Evolutionary conservation across 1,140 invertebrate species (phyloP), one percentile per base, ranked within the genome.

Genomic region (Arion vulgaris): DNA sequence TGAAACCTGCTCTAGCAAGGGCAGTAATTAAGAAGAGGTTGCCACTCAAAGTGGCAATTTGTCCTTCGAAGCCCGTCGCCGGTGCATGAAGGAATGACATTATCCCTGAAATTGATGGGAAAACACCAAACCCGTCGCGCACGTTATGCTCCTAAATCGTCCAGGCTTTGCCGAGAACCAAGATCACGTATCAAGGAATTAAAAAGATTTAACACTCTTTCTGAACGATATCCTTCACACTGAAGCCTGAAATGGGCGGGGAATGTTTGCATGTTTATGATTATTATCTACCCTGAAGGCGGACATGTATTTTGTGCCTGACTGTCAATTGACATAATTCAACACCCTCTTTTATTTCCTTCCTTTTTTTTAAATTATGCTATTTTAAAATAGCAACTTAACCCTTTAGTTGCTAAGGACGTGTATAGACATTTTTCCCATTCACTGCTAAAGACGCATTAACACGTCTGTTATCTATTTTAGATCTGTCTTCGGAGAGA

Each of bases 21-120:
- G 76, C 76, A 68, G 76, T 79, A 79, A 79, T 79, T 79, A 68
- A 79, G 76, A 79, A 79, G 57, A n/a, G 57, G 76, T 39, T 79
- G 76, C 76, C 76, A 79, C 41, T 79, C 76, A 34, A 79, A 66
- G 57, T 68, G 76, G 76, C 76, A 79, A 79, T 79, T 79, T 79
- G 76, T 79, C 76, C 76, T 68, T 39, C 57, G 41, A 62, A 38
- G 13, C 57, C 57, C 76, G 53, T 79, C 53, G 34, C 15, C 19
- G 41, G 34, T 68, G 76, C 76, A 68, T 36, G 51, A 62, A 79
- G 51, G 53, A 39, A 49, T 68, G 41, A 57, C 76, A 79, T 79
- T 79, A 79, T 79, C 53, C 57, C 32, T 23, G 76, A 68, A 79
- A 79, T 79, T 79, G 76, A 79, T 79, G 76, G 76, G 76, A 66